A percentile compares a stretch with the other conserved stretches of the same genome.
phyloP scores from a whole-genome alignment of 2,113 vertebrate genomes.

The Madoqua kirkii region DNA sequence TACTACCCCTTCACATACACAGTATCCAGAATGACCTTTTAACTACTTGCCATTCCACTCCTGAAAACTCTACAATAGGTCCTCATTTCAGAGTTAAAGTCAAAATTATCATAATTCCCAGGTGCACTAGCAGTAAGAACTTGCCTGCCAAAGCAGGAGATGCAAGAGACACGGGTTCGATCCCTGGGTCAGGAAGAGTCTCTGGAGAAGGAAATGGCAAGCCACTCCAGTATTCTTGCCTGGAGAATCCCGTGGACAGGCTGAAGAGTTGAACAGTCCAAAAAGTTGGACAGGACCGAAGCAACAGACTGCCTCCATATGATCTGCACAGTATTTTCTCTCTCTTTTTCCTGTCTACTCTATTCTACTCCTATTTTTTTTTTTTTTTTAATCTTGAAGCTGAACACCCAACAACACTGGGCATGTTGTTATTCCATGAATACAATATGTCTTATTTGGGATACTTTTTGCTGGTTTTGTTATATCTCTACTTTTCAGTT shows the following conservation, averaged over 20 bases:
- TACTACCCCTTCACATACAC: fast-evolving
- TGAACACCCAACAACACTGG: fast-evolving
- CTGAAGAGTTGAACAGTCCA: not conserved
- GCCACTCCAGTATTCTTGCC: not conserved
- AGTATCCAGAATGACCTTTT: not conserved
- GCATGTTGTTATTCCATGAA: not conserved
- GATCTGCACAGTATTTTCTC: not conserved
- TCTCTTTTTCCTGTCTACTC: not conserved
- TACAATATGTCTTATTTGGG: not conserved
- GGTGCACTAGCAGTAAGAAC: not conserved
- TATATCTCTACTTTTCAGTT: not conserved
- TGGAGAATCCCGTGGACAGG: not conserved
- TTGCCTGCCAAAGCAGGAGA: not conserved
- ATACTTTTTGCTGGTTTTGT: not conserved
- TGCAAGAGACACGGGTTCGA: fast-evolving
- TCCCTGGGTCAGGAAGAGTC: not conserved
- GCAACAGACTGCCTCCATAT: not conserved
- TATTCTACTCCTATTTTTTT: no score
- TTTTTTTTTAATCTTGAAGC: not conserved
- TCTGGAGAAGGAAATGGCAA: not conserved
- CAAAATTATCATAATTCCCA: not conserved
- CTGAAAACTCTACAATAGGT: not conserved
- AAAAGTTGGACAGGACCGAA: not conserved
- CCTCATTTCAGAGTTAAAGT: not conserved
- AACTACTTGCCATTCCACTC: not conserved